These are phyloP conservation scores for Cylas formicarius DNA, from an alignment of 1,140 invertebrate genomes.

Conservation along the genomic window DNA sequence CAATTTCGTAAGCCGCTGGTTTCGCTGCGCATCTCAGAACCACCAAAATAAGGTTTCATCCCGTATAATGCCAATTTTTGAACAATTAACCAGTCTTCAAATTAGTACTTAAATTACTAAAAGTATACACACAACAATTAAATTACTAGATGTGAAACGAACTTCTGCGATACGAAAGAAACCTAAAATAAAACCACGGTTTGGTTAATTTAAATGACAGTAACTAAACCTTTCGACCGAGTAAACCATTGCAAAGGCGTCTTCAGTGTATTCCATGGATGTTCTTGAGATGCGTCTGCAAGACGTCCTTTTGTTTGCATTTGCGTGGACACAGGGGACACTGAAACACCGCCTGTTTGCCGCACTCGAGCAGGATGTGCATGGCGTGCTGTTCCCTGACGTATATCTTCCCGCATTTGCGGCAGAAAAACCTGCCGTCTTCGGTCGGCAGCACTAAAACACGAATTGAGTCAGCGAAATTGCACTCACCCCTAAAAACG, in stretches of 20 bases:
- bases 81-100: slow-evolving; percentile 3
- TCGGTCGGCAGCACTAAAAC: background rate
- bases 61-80: too few species aligned
- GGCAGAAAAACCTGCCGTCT: slow-evolving; percentile 5
- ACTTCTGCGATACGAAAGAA: background rate
- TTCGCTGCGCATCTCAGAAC: too few species aligned
- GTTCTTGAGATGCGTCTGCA: background rate
- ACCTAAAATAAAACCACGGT: too few species aligned
- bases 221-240: background rate
- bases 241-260: too few species aligned
- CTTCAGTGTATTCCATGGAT: too few species aligned
- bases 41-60: too few species aligned
- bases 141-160: background rate
- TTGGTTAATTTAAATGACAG: slow-evolving; percentile 1
- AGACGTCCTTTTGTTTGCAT: slow-evolving; percentile 1
- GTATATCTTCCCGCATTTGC: slow-evolving; percentile 4
- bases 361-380: slow-evolving; percentile 55
- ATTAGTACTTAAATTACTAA: background rate
- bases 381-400: background rate
- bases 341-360: slow-evolving; percentile 52
- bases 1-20: too few species aligned
- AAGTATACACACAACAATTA: background rate
- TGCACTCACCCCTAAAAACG: too few species aligned
- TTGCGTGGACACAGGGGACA: background rate
- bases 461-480: too few species aligned